Percentiles rank a stretch among this genome's conserved stretches.
Evolutionary conservation across 92 coral and sea anemone genomes (phyloP).

Genomic region (Epizoanthus ramosus): DNA sequence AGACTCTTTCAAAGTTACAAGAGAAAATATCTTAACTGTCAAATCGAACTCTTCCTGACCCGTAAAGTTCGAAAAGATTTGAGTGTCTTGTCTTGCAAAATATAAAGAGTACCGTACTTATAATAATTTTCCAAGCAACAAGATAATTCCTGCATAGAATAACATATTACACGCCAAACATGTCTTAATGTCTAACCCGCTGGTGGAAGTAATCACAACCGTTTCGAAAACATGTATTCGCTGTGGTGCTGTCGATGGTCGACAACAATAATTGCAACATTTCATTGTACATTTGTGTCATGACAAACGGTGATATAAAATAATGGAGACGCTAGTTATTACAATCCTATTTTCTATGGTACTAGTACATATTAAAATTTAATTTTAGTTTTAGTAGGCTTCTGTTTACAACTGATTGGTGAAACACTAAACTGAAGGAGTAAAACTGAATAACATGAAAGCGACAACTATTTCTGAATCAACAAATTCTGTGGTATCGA

Average conservation of each 20-base stretch:
- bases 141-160: not conserved
- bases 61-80: not conserved
- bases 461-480: constrained; percentile 14
- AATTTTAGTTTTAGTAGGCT: not conserved
- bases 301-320: too few species aligned
- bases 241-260: not conserved
- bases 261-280: constrained; percentile 21
- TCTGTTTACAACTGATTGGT: not conserved
- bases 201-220: not conserved
- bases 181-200: not conserved
- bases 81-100: not conserved
- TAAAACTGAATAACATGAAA: not conserved
- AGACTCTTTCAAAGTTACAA: too few species aligned
- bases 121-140: not conserved
- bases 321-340: not conserved
- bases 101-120: too few species aligned
- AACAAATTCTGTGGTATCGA: constrained; percentile 21
- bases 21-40: too few species aligned
- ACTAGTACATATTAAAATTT: not conserved
- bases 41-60: not conserved
- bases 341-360: not conserved
- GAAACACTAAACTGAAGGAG: not conserved
- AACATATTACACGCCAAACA: not conserved
- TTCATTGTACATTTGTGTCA: too few species aligned
- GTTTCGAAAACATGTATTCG: too few species aligned